Conservation (phyloP, 2,888 invertebrate genomes). For the Meliscaeva auricollis region DNA sequence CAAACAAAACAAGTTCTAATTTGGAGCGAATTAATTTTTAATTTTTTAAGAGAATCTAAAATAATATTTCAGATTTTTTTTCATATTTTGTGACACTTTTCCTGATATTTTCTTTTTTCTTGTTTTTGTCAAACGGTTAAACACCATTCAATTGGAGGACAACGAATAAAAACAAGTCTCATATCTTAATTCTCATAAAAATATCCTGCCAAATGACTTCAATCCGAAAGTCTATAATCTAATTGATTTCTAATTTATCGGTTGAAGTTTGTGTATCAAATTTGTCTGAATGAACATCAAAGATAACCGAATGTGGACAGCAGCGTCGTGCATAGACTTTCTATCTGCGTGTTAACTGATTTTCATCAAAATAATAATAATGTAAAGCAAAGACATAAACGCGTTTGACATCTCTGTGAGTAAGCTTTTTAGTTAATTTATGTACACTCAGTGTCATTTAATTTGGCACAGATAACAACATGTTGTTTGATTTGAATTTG, state of each 20-base stretch:
- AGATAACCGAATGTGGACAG: constrained; percentile 3
- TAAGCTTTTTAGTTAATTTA: not conserved
- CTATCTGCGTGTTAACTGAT: not conserved
- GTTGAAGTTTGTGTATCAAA: not conserved
- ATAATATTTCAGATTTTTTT: not conserved
- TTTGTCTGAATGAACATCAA: constrained; percentile 2
- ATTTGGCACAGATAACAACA: not conserved
- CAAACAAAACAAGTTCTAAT: constrained; percentile 1
- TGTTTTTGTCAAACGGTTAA: too few species aligned
- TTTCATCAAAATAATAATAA: not conserved
- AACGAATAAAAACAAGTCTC: not conserved
- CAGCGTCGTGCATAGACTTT: not conserved
- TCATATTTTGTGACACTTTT: not conserved
- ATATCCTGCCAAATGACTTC: not conserved
- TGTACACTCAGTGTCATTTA: not conserved
- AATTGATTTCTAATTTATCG: constrained; percentile 24
- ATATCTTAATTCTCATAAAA: not conserved
- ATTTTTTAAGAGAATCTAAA: not conserved
- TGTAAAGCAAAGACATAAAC: not conserved
- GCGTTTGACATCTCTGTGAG: not conserved
- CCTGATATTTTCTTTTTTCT: too few species aligned
- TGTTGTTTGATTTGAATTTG: too few species aligned
- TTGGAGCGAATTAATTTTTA: not conserved
- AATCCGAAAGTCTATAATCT: constrained; percentile 4
- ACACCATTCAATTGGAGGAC: too few species aligned